Conservation (phyloP, 2,888 invertebrate genomes). For the Drosophila colorata region DNA sequence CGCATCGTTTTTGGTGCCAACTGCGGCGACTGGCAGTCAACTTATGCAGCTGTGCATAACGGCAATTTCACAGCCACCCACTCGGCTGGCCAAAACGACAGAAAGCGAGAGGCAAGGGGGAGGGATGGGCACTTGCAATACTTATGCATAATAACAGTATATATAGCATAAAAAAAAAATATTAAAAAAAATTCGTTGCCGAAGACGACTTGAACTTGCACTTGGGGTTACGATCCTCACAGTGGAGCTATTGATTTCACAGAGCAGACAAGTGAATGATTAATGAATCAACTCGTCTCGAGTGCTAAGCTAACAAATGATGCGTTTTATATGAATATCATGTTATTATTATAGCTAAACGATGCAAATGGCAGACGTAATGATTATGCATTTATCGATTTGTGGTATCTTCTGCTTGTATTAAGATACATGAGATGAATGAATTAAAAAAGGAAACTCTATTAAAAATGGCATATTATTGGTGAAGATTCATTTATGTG, state of each 20-base stretch:
- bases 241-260: constrained; percentile 30
- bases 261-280: constrained; percentile 52
- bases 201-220: constrained; percentile 62
- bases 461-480: not conserved
- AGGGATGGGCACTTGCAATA: constrained; percentile 18
- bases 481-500: too few species aligned
- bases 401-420: not conserved
- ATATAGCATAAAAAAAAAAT: too few species aligned
- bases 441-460: not conserved
- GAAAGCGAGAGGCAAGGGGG: not conserved
- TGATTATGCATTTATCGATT: constrained; percentile 10
- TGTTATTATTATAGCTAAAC: not conserved
- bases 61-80: constrained; percentile 63
- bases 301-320: constrained; percentile 26
- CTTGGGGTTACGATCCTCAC: constrained; percentile 28
- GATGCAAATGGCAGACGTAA: constrained; percentile 19
- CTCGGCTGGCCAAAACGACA: constrained; percentile 22
- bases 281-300: constrained; percentile 40
- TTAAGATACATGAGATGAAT: not conserved
- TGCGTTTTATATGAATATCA: constrained; percentile 12
- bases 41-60: constrained; percentile 45
- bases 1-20: constrained; percentile 20
- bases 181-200: not conserved
- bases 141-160: constrained; percentile 15
- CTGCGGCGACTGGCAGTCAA: constrained; percentile 8